Base-by-base conservation (phyloP, 2,888 invertebrate genomes). In the Lycocerus yunnanus region DNA sequence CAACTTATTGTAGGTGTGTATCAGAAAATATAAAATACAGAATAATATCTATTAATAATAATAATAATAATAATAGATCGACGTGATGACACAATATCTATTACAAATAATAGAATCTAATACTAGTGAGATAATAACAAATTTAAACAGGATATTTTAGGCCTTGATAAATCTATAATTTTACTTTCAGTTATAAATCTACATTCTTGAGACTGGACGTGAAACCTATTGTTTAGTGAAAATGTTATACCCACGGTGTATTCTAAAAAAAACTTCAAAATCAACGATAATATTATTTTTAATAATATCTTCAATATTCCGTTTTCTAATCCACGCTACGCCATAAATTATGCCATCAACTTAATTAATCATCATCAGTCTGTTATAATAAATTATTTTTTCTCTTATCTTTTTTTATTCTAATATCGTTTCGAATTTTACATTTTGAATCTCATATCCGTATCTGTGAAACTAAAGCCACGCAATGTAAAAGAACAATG, bases 81-180 rank as follows among this genome's bases (percentile, higher is more conserved):
- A 16, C 16, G 16, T 69, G 69, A 69, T 63, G 69, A 63, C 43
- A 69, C 69, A 63, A 69, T 63, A 69, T 69, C 15, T 15, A 63
- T 63, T 43, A 63, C 61, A 58, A 69, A 61, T 69, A 69, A 61
- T 27, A 63, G 21, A 69, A 69, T 69, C 63, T 69, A n/a, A n/a
- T n/a, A 15, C 13, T 18, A 63, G 43, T 16, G 27, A 63, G 24
- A 69, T 63, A 63, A 61, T 15, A 59, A 58, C 20, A 43, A 69
- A 20, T 63, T 63, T 61, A 21, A 69, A 69, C 63, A 69, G 69
- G 69, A 69, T 69, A 61, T 27, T 63, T 69, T 63, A 63, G 69
- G 16, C 69, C 63, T 69, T 61, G 69, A 69, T 66, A n/a, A 66
- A 66, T 27, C 43, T 15, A 21, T 24, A 16, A 63, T 43, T 69